Evolutionary conservation across 2,888 invertebrate genomes (phyloP).

Genomic region (Callyntrura guangdongensis): DNA sequence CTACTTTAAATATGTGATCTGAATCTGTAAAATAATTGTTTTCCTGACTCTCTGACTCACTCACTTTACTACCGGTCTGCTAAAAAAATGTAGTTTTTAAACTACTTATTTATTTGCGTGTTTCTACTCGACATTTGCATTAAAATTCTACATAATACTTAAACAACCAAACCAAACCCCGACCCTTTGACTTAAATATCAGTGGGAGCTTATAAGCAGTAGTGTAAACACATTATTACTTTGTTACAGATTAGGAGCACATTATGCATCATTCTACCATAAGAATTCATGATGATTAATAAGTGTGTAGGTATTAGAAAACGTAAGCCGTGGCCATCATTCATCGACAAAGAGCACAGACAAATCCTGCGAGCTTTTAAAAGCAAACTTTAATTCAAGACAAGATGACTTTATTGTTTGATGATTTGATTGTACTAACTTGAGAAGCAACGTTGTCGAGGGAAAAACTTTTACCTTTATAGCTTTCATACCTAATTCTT

Average conservation of each 20-base stretch:
- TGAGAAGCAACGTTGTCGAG: neutral
- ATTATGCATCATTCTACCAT: neutral
- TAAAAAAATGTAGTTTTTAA: neutral
- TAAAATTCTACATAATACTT: conserved; percentile 30
- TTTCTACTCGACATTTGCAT: conserved; percentile 37
- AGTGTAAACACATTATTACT: conserved; percentile 3
- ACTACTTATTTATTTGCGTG: neutral
- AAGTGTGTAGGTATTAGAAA: conserved; percentile 22
- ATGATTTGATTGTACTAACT: neutral
- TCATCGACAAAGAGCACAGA: neutral
- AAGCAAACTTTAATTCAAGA: conserved; percentile 47
- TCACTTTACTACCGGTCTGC: conserved; percentile 30
- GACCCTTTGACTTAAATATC: neutral
- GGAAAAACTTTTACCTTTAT: conserved; percentile 31
- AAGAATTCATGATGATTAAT: neutral
- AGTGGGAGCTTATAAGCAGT: neutral
- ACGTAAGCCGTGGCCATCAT: conserved; percentile 2
- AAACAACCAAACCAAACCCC: neutral
- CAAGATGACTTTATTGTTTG: conserved; percentile 24
- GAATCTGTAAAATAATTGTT: conserved; percentile 43
- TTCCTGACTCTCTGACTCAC: conserved; percentile 20
- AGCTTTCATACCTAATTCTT: conserved; percentile 1
- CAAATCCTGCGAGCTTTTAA: neutral
- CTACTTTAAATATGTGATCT: conserved; percentile 40
- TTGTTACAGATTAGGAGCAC: conserved; percentile 44